Percentiles rank a stretch among this genome's conserved stretches.
These are phyloP conservation scores for Aphelocoma coerulescens DNA, from an alignment of 2,113 vertebrate species.

Conservation along the genomic window DNA sequence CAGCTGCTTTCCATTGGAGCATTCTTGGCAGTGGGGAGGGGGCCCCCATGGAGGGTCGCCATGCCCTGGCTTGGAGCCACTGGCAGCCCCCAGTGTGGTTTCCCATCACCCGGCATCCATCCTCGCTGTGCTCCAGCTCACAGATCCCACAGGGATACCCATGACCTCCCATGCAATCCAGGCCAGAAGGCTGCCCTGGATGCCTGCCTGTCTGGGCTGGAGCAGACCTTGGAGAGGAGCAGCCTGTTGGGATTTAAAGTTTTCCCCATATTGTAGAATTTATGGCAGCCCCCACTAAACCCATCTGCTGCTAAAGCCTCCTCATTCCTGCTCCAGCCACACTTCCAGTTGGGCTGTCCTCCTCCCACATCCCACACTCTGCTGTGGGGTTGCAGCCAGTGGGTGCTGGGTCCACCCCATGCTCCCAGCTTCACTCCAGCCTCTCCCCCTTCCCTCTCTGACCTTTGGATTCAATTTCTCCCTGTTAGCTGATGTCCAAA, in stretches of 20 bases:
- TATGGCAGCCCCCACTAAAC: not conserved
- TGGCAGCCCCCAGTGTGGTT: accelerated
- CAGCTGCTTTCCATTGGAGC: not conserved
- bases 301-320: not conserved
- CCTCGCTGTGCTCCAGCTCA: not conserved
- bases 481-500: not conserved
- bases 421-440: not conserved
- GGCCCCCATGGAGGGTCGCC: not conserved
- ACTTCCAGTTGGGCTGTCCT: not conserved
- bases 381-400: not conserved
- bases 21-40: accelerated
- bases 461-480: conserved; percentile 30
- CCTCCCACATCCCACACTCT: not conserved
- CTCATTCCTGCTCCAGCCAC: not conserved
- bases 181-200: not conserved
- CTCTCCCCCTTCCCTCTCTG: not conserved
- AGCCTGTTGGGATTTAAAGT: not conserved
- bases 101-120: not conserved
- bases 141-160: not conserved
- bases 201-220: not conserved
- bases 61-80: not conserved
- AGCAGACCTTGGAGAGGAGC: not conserved
- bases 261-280: not conserved
- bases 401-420: not conserved
- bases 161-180: not conserved